These are phyloP conservation scores for Amphiduros pacificus DNA, from an alignment of 2,888 invertebrate species.

Conservation along the genomic window DNA sequence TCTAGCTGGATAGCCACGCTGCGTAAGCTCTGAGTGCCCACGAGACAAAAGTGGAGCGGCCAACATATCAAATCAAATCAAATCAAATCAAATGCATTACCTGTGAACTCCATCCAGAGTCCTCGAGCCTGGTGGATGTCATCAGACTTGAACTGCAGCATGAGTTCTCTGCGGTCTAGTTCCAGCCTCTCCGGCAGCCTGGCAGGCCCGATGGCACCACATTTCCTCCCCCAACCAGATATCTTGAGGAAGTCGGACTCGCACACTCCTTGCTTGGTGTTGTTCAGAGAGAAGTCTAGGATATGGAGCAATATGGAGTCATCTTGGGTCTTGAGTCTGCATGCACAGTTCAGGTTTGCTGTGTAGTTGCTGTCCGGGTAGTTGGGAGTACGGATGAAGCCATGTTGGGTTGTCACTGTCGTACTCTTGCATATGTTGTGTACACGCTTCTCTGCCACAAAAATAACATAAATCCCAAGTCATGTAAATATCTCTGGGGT, in stretches of 20 bases:
- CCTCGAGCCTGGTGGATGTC: conserved; percentile 10
- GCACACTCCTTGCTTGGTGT: conserved; percentile 10
- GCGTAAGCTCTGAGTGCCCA: no score
- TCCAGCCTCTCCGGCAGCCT: conserved; percentile 17
- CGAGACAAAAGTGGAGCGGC: no score
- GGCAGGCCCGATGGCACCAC: conserved; percentile 16
- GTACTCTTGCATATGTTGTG: conserved; percentile 13
- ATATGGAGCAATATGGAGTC: conserved; percentile 13
- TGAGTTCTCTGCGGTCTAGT: neutral
- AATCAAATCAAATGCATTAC: no score
- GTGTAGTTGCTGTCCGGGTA: conserved; percentile 24
- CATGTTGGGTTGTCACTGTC: conserved; percentile 5
- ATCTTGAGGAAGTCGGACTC: conserved; percentile 17
- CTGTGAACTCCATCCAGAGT: conserved; percentile 23
- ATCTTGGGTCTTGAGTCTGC: conserved; percentile 22
- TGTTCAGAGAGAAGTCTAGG: conserved; percentile 23
- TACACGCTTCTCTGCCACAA: conserved; percentile 7
- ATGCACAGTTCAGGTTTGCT: conserved; percentile 13
- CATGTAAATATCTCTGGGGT: no score
- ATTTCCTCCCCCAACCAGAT: conserved; percentile 20
- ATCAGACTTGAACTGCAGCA: conserved; percentile 11
- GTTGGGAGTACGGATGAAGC: conserved; percentile 20
- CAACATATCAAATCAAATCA: no score
- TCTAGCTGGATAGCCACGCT: no score
- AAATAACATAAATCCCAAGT: no score